Evolutionary conservation across 2,113 vertebrate species (phyloP).

Genomic region (Sander vitreus): DNA sequence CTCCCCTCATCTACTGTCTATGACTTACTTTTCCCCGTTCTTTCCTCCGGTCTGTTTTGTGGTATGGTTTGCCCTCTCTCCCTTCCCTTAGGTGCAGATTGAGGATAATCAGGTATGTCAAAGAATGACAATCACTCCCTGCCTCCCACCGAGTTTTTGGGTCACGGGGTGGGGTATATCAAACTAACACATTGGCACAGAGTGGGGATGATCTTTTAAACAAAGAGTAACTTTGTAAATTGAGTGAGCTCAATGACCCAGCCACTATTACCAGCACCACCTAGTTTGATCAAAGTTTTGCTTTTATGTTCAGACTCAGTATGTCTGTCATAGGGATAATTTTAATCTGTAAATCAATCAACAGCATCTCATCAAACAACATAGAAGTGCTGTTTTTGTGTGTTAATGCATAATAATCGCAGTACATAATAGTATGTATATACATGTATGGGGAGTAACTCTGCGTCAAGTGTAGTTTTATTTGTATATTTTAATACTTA

Average conservation of each 20-base stretch:
- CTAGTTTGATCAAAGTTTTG: constrained; percentile 63
- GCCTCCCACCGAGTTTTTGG: constrained; percentile 60
- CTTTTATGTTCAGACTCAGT: constrained; percentile 56
- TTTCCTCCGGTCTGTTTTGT: constrained; percentile 48
- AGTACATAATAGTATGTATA: neutral
- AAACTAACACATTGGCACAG: constrained; percentile 54
- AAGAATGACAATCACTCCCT: constrained; percentile 65
- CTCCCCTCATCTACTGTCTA: constrained; percentile 59
- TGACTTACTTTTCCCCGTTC: constrained; percentile 45
- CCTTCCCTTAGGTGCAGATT: constrained; percentile 30
- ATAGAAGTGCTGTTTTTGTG: neutral
- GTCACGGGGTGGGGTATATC: constrained; percentile 49
- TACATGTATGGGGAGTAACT: neutral
- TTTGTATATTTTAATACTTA: neutral
- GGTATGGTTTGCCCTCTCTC: constrained; percentile 48
- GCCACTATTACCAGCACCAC: constrained; percentile 35
- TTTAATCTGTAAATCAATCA: constrained; percentile 42
- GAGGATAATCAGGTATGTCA: constrained; percentile 70
- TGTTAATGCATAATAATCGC: neutral
- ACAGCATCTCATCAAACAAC: neutral
- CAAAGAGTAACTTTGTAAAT: constrained; percentile 58
- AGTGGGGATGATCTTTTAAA: constrained; percentile 45
- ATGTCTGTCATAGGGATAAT: constrained; percentile 5
- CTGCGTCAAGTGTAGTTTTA: neutral
- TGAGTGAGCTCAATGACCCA: constrained; percentile 27